phyloP scores from a whole-genome alignment of 2,797 vertebrate genomes.

The Antrozous pallidus region DNA sequence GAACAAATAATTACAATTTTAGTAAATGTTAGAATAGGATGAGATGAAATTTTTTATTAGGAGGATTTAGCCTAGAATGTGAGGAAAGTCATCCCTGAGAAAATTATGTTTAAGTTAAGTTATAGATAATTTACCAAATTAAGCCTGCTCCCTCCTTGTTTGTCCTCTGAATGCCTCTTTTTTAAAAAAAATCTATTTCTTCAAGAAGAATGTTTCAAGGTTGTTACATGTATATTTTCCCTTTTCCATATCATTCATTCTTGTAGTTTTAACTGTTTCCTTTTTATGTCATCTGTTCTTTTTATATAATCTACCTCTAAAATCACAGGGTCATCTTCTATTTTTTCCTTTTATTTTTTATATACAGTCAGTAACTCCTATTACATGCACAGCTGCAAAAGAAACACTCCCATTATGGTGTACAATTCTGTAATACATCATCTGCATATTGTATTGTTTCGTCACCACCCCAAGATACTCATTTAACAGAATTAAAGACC shows the following conservation, averaged over 20 bases:
- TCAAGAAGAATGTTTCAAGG: not conserved
- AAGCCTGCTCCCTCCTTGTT: not conserved
- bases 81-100: not conserved
- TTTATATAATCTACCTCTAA: not conserved
- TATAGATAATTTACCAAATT: not conserved
- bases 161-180: not conserved
- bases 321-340: no score
- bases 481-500: not conserved
- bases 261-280: not conserved
- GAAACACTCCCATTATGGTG: not conserved
- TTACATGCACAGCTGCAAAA: not conserved
- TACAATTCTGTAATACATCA: not conserved
- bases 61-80: not conserved
- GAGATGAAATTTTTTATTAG: not conserved
- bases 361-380: not conserved
- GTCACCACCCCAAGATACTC: not conserved
- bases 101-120: not conserved
- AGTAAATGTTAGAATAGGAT: not conserved
- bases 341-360: not conserved
- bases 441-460: not conserved
- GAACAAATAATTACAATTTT: conserved; percentile 8
- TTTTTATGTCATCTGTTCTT: not conserved
- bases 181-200: not conserved
- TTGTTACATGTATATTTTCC: not conserved
- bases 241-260: not conserved